Percentiles rank a stretch among this genome's conserved stretches.
These are phyloP conservation scores for Montifringilla adamsi DNA, from an alignment of 2,113 vertebrate genomes.

Conservation along the genomic window DNA sequence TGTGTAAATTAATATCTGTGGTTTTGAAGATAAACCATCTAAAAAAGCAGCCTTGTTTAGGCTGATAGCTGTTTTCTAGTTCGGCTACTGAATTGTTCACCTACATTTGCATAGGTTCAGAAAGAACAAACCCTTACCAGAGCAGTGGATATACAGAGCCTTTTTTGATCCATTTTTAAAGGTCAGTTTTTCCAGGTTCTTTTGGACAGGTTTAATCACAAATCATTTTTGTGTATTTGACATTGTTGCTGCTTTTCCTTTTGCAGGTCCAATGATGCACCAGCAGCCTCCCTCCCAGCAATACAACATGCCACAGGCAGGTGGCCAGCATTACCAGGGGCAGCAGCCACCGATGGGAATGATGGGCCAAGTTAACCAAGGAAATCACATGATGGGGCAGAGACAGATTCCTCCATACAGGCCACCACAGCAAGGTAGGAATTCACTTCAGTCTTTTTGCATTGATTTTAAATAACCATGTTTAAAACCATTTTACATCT, in stretches of 20 bases:
- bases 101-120: not conserved
- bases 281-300: constrained; percentile 95
- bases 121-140: not conserved
- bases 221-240: not conserved
- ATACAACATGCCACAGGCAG: constrained; percentile 94
- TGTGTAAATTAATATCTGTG: not conserved
- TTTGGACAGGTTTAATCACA: not conserved
- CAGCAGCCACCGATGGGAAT: constrained; percentile 96
- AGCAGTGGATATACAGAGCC: not conserved
- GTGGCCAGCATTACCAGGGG: constrained; percentile 94
- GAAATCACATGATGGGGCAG: constrained; percentile 96
- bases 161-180: not conserved
- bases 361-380: constrained; percentile 95
- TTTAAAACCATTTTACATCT: not conserved
- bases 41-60: not conserved
- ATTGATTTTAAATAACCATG: not conserved
- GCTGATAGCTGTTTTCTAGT: not conserved
- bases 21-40: not conserved
- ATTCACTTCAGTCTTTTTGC: not conserved
- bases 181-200: not conserved
- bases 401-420: constrained; percentile 97
- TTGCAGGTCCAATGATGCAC: constrained; percentile 94
- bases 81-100: not conserved
- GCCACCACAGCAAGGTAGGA: constrained; percentile 95
- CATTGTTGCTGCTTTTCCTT: not conserved